A percentile compares a stretch with the other conserved stretches of the same genome.
Evolutionary conservation across 1,140 invertebrate species (phyloP).

Genomic region (Hylaeus anthracinus): DNA sequence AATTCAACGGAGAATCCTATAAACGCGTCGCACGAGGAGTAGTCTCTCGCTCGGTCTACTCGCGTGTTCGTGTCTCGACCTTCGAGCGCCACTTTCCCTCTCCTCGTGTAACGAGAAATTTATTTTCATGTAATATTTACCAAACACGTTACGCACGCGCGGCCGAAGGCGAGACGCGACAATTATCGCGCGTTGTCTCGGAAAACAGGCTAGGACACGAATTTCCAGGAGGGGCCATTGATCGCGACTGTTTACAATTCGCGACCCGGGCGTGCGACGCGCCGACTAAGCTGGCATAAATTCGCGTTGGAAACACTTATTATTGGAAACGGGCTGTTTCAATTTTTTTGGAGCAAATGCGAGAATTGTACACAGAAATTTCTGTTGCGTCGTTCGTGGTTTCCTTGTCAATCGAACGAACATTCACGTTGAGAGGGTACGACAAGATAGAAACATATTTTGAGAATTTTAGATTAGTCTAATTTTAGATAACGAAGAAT

Average conservation of each 20-base stretch:
- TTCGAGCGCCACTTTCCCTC: slow-evolving; percentile 31
- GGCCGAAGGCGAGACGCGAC: too few species aligned
- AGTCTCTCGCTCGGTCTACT: background rate
- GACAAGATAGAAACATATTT: too few species aligned
- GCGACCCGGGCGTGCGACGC: background rate
- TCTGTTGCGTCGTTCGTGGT: too few species aligned
- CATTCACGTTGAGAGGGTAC: too few species aligned
- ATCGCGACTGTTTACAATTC: slow-evolving; percentile 32
- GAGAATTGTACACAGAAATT: too few species aligned
- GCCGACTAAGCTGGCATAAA: background rate
- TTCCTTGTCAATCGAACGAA: too few species aligned
- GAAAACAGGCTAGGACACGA: background rate
- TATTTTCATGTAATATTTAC: slow-evolving; percentile 51
- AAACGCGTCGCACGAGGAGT: background rate
- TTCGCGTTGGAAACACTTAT: background rate
- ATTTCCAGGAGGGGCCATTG: slow-evolving; percentile 38
- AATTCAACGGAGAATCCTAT: background rate
- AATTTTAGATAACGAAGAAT: too few species aligned
- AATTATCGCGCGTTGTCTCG: background rate
- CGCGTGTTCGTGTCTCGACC: background rate
- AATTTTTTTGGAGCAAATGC: too few species aligned
- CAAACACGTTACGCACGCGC: background rate
- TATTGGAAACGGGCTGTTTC: too few species aligned
- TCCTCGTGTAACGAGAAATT: background rate
- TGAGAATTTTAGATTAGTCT: too few species aligned